Evolutionary conservation across 2,888 invertebrate species (phyloP).

Genomic region (Pterostichus niger): DNA sequence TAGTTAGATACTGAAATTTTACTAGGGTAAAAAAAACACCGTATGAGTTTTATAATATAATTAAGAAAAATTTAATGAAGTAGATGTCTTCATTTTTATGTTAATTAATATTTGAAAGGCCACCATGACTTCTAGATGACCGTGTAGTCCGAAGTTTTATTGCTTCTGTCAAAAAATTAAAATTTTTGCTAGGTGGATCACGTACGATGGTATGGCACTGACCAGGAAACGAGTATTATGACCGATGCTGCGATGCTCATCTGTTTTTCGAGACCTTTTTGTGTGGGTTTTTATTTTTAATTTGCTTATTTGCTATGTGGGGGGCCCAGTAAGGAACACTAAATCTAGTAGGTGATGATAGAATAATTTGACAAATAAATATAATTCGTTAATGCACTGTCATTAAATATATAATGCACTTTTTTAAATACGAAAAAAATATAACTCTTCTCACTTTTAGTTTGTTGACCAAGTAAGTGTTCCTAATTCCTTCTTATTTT

Average conservation of each 20-base stretch:
- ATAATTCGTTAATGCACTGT: conserved; percentile 19
- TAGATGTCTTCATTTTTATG: too few species aligned
- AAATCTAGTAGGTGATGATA: conserved; percentile 11
- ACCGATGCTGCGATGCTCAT: neutral
- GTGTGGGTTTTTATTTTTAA: conserved; percentile 17
- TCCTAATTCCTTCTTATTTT: neutral
- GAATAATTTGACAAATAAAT: conserved; percentile 24
- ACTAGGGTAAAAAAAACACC: too few species aligned
- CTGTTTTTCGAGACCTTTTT: conserved; percentile 7
- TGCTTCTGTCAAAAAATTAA: neutral
- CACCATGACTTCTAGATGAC: too few species aligned
- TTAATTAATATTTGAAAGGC: too few species aligned
- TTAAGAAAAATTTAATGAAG: too few species aligned
- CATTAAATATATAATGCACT: conserved; percentile 7
- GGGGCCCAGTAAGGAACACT: conserved; percentile 9
- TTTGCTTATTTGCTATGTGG: conserved; percentile 11
- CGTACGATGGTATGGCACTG: conserved; percentile 15
- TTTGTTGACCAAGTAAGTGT: conserved; percentile 17
- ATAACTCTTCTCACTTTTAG: neutral
- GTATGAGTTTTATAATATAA: too few species aligned
- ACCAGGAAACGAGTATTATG: conserved; percentile 23
- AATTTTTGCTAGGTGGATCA: conserved; percentile 15
- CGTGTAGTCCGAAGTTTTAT: neutral
- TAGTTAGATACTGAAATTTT: too few species aligned
- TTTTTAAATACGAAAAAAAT: conserved; percentile 16